Evolutionary conservation across 1,140 invertebrate species (phyloP), one percentile per base, ranked within the genome.

Genomic region (Drosophila takahashii): DNA sequence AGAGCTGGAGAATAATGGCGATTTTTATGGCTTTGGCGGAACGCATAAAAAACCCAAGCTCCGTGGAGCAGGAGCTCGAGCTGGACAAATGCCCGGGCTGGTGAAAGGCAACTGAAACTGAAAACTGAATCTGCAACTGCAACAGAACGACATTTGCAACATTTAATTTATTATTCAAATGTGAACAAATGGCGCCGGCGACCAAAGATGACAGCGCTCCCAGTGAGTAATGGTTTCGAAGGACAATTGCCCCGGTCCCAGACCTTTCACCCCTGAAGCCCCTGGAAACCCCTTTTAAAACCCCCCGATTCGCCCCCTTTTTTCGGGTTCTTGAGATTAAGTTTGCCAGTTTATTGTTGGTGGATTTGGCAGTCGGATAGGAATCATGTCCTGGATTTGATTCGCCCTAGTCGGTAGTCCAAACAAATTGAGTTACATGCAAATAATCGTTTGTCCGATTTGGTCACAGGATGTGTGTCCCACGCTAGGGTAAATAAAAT

Each of bases 81-180:
- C 47, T 27, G 71, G 42, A 73, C 70, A 81, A 66, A 70, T 77
- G 59, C 54, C 56, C 51, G 45, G 53, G 53, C 37, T 65, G 81
- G 34, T 73, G 66, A 60, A 73, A 73, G 74, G 81, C 69, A 59
- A 84, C 75, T 67, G 58, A 62, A 75, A 67, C 66, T 69, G 72
- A 48, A 60, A 75, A 57, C 67, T 52, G 66, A 52, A 73, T 50
- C 47, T 71, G 54, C 34, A 56, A 56, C 54, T 62, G 77, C 45
- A 80, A 66, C 73, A 59, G 61, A 58, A 54, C 69, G 83, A 81
- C 79, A 86, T 77, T 86, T 86, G 81, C 83, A 86, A 79, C 83
- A 89, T 89, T 86, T 87, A 86, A 86, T 89, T 86, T 86, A 86
- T 86, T 86, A 86, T 86, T 81, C 84, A 86, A 86, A 86, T 86